These are phyloP conservation scores for Typhlichthys subterraneus DNA, from an alignment of 2,797 vertebrate species.

Conservation along the genomic window DNA sequence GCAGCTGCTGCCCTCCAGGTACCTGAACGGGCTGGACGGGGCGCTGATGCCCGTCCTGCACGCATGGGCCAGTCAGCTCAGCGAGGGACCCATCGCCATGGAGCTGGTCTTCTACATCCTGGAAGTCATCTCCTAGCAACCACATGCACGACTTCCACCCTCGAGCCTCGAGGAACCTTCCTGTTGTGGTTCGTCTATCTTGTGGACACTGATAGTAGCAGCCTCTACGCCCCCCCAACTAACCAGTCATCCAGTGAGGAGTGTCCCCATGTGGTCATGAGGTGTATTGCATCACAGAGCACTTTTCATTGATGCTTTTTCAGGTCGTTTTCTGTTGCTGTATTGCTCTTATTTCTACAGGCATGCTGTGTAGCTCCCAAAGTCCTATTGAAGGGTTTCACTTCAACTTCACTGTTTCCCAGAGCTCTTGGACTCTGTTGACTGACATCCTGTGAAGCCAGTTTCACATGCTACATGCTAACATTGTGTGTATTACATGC, in stretches of 20 bases:
- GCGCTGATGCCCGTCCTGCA: slow-evolving; percentile 98
- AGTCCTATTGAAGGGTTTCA: slow-evolving; percentile 1
- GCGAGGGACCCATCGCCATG: slow-evolving; percentile 93
- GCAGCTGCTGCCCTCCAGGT: slow-evolving; percentile 90
- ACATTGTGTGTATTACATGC: too few relatives aligned
- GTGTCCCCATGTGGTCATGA: slow-evolving; percentile 8
- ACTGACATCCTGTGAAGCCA: slow-evolving; percentile 20
- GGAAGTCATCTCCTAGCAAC: slow-evolving; percentile 92
- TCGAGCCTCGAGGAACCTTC: neutral
- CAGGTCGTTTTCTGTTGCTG: neutral
- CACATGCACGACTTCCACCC: slow-evolving; percentile 10
- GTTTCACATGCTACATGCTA: too few relatives aligned
- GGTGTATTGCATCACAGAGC: slow-evolving; percentile 52
- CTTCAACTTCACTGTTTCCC: slow-evolving; percentile 10
- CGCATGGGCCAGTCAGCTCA: slow-evolving; percentile 92
- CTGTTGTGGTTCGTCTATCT: too few relatives aligned
- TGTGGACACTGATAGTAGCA: too few relatives aligned
- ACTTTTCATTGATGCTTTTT: too few relatives aligned
- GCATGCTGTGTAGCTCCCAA: slow-evolving; percentile 57
- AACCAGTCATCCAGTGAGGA: neutral
- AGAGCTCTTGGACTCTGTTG: slow-evolving; percentile 1
- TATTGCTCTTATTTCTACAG: slow-evolving; percentile 42
- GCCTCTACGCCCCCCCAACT: neutral
- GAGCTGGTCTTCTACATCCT: slow-evolving; percentile 99
- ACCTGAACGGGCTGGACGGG: slow-evolving; percentile 97